Evolutionary conservation across 2,797 vertebrate genomes (phyloP).

Genomic region (Ceyx erithaca): DNA sequence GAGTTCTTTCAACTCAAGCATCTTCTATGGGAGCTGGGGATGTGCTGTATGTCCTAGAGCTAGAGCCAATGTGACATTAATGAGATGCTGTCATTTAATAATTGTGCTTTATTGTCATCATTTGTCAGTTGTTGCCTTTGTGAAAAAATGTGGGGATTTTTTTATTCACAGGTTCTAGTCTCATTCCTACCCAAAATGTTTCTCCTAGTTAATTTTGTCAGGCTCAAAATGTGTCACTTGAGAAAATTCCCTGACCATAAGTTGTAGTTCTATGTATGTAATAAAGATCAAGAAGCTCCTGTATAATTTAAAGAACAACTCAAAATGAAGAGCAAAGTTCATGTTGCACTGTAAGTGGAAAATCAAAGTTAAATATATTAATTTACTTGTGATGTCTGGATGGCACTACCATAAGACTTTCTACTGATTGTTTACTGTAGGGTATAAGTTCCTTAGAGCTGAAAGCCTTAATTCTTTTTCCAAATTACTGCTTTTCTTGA

Average conservation of each 20-base stretch:
- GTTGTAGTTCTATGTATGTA: background rate
- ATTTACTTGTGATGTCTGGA: background rate
- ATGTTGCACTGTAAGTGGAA: background rate
- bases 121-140: conserved; percentile 22
- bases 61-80: conserved; percentile 49
- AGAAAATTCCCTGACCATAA: background rate
- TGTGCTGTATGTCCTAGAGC: background rate
- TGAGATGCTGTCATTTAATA: conserved; percentile 52
- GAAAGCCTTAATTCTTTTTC: conserved; percentile 1
- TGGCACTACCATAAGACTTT: background rate
- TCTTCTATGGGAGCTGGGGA: conserved; percentile 46
- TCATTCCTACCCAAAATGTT: background rate
- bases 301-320: background rate
- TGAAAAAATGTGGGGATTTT: background rate
- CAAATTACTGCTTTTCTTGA: background rate
- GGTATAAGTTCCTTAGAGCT: background rate
- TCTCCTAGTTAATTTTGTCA: background rate
- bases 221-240: background rate
- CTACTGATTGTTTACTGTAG: background rate
- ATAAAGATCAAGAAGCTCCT: background rate
- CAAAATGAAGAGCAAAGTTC: conserved; percentile 17
- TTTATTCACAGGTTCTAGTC: background rate
- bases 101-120: conserved; percentile 1
- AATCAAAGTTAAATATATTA: background rate
- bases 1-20: conserved; percentile 51